Evolutionary conservation across 2,113 vertebrate genomes (phyloP), one percentile per base, ranked within the genome.

Genomic region (Dolichallabes microphthalmus): DNA sequence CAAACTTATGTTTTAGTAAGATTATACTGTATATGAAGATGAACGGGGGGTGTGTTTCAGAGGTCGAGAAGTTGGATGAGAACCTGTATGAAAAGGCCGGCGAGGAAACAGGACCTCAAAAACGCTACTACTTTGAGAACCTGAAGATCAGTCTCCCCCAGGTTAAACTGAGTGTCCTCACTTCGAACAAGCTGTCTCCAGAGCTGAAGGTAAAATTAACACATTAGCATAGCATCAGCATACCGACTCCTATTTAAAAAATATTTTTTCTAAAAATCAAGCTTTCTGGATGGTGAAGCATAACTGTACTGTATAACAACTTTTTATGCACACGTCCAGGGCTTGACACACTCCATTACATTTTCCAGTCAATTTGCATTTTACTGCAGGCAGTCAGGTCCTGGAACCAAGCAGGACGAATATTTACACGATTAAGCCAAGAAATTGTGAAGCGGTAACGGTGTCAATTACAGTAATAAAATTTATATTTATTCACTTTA

Each of bases 81-180:
- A 98, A 95, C 90, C 91, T 98, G 27, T 95, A 97, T 0, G 98
- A 98, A 85, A 96, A 96, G 90, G 91, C 92, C 2, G 94, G 71
- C 0, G 96, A 97, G 80, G 96, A 96, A 20, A 83, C 92, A 0
- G 94, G 94, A 63, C 91, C 91, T 6, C 95, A 93, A 1, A 95
- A 95, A 77, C 94, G 96, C 0, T 99, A 98, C 91, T 99, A 99
- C 90, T 99, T 99, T 91, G 98, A 99, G 92, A 99, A 99, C 87
- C 93, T 99, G 87, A 99, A 99, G 92, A 98, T 99, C 85, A 98
- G 96, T n/a, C 88, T 99, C 1, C 98, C 97, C 3, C 98, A 98
- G 90, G 95, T 99, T 89, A 99, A 98, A 88, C 88, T 99, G 88
- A 99, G 98, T 0, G 97, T 99, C 86, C 96, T 98, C 90, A 98